Evolutionary conservation across 2,797 vertebrate genomes (phyloP), one percentile per base, ranked within the genome.

Genomic region (Anableps anableps): DNA sequence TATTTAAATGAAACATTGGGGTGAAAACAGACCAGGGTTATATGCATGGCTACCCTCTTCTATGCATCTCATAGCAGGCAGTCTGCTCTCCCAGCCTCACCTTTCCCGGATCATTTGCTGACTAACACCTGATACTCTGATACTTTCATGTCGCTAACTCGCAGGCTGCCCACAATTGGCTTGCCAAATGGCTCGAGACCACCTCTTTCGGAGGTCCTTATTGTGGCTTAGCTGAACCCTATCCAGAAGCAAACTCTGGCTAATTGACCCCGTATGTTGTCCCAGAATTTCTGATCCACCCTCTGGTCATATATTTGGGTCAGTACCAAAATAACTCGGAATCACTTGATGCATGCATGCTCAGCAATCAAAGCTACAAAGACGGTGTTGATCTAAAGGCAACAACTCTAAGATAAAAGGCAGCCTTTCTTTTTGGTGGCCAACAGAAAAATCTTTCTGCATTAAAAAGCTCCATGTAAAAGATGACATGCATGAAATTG

Each of bases 41-140:
- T 80, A 87, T 76, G 83, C 80, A 68, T 80, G 83, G 50, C 80
- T 85, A 34, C 77, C 66, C 85, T 75, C 60, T 68, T 64, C 80
- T 83, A 76, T 50, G 71, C 74, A 76, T 58, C 80, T 86, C 4
- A 66, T 85, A 87, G 85, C 89, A 88, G 83, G 80, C 90, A 93
- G 92, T 93, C 93, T 93, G 91, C 86, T 89, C 34, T 76, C 84
- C 80, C 88, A 79, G 93, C 90, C 90, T 91, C 91, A 94, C 93
- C 93, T 94, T 91, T 87, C 89, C 86, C 85, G 93, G 92, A 93
- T 95, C 93, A 94, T 95, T 96, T 95, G 92, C 94, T 93, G 91
- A 91, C 92, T 88, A 95, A 95, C 93, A 96, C 93, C 95, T 95
- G 95, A 96, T 95, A 94, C 93, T 83, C 95, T 95, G 95, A 96